Evolutionary conservation across 2,797 vertebrate genomes (phyloP), one percentile per base, ranked within the genome.

Genomic region (Cephalopachus bancanus): DNA sequence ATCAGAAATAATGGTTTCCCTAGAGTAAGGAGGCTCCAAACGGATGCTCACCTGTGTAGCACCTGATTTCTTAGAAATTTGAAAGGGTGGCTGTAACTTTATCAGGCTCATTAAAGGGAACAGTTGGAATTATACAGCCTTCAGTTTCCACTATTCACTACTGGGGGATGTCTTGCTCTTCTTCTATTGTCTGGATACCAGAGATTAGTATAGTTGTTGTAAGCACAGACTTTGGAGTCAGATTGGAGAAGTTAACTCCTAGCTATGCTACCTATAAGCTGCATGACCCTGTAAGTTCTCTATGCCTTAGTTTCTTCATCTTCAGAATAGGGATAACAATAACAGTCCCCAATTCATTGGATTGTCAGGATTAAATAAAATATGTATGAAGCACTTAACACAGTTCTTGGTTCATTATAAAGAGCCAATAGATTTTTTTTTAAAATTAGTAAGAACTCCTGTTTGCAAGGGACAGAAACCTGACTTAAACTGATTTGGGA

Each of bases 281-380:
- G 37, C n/a, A 53, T 74, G 85, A 91, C 24, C 80, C 69, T 69
- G 30, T 89, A 96, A 95, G 9, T 37, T 93, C 44, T 92, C 24
- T 71, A 28, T 89, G 65, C 30, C 62, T 89, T 24, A 51, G n/a
- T 88, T 88, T 88, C 53, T 69, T 94, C 22, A 88, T 88, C 94
- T 95, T 88, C 57, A 84, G 91, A 91, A 90, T 74, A 64, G 26
- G 64, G 33, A 79, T 79, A 62, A 94, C 87, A 92, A 89, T 81
- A 96, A 71, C n/a, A 83, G 16, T 80, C 53, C 55, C 53, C 71
- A 95, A 96, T 15, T 65, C 62, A 96, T 1, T 72, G 78, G 64
- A 59, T 67, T 90, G 62, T 90, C 69, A 89, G 37, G 80, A 94
- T 92, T 91, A 90, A 89, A 37, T 62, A 51, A 94, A 83, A n/a